Evolutionary conservation across 2,797 vertebrate genomes (phyloP).

Genomic region (Argyrosomus regius): DNA sequence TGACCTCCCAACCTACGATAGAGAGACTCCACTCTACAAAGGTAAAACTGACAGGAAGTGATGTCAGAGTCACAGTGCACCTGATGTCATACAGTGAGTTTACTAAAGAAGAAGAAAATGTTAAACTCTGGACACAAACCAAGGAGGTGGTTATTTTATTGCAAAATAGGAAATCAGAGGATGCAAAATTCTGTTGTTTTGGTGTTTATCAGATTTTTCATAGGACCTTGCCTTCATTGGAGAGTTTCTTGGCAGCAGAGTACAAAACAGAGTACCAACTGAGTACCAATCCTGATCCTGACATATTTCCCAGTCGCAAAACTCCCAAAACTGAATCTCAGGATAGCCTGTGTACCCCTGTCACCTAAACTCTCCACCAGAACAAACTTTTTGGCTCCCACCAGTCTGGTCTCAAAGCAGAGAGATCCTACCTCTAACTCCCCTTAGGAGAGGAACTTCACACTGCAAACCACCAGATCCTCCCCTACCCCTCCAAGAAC

Average conservation of each 20-base stretch:
- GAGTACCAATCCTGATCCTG: neutral
- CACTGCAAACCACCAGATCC: no score
- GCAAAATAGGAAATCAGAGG: neutral
- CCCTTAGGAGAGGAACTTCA: no score
- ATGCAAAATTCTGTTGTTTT: neutral
- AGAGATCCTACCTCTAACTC: no score
- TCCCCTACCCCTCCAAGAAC: no score
- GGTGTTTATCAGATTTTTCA: neutral
- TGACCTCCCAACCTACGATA: conserved; percentile 86
- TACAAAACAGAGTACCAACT: neutral
- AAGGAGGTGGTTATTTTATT: neutral
- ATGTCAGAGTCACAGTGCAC: neutral
- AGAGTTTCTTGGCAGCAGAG: neutral
- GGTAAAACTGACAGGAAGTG: conserved; percentile 74
- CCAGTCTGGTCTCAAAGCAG: no score
- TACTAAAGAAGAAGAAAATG: neutral
- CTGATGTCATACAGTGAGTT: neutral
- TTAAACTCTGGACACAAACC: neutral
- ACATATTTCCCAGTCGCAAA: neutral
- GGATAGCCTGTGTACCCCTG: no score
- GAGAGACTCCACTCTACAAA: conserved; percentile 94
- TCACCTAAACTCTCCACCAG: no score
- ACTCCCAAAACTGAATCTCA: neutral
- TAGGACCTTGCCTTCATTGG: neutral
- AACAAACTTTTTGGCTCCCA: no score